Conservation (phyloP, 2,113 vertebrate species). For the Crotophaga sulcirostris region DNA sequence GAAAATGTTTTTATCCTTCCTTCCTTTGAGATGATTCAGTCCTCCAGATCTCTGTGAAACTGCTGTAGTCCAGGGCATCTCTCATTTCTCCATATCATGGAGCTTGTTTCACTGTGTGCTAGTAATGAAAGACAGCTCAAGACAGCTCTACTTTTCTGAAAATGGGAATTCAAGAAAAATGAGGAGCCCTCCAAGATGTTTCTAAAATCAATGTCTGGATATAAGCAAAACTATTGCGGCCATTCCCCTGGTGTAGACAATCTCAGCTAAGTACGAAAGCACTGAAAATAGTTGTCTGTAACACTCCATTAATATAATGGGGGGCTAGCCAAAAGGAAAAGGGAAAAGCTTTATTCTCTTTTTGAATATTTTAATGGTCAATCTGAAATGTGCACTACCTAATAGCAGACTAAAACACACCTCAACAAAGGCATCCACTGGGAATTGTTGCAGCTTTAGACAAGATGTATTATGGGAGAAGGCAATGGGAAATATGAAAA, state of each 20-base stretch:
- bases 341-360: neutral
- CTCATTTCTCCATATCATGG: neutral
- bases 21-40: neutral
- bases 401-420: neutral
- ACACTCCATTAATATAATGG: neutral
- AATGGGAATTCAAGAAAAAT: neutral
- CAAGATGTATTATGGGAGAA: neutral
- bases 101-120: neutral
- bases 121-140: neutral
- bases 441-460: neutral
- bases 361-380: neutral
- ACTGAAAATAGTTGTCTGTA: neutral
- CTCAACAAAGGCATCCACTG: neutral
- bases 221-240: neutral
- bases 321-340: accelerated
- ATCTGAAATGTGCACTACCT: neutral
- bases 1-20: neutral
- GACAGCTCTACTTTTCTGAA: neutral
- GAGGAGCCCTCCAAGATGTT: neutral
- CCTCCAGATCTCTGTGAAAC: neutral
- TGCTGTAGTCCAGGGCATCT: neutral
- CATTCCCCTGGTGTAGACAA: neutral
- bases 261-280: neutral
- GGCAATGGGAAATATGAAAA: neutral
- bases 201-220: neutral